Percentiles rank a stretch among this genome's conserved stretches.
Evolutionary conservation across 1,140 invertebrate genomes (phyloP).

Genomic region (Orchestia grillus): DNA sequence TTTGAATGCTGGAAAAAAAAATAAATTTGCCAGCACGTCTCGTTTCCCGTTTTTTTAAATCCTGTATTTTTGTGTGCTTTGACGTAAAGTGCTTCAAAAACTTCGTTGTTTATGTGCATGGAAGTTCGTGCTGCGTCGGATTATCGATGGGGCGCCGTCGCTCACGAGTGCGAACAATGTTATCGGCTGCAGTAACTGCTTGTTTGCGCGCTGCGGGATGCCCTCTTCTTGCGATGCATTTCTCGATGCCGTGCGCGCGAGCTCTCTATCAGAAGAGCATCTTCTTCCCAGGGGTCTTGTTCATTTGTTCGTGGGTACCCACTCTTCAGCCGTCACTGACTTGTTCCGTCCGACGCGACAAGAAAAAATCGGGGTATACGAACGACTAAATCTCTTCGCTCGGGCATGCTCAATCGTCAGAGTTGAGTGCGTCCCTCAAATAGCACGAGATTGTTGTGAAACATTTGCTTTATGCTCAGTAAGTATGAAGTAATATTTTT

Average conservation of each 20-base stretch:
- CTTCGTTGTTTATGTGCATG: background rate
- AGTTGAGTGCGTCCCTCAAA: background rate
- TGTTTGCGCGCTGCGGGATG: background rate
- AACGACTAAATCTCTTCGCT: background rate
- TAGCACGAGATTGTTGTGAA: background rate
- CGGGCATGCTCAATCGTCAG: background rate
- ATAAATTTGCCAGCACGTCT: too few relatives aligned
- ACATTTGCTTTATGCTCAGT: background rate
- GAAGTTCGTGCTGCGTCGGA: background rate
- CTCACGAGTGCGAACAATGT: constrained; percentile 26
- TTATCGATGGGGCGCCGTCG: background rate
- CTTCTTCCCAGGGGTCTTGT: constrained; percentile 21
- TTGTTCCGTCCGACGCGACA: background rate
- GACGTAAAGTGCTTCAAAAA: background rate
- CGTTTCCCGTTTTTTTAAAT: too few relatives aligned
- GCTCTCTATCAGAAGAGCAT: constrained; percentile 20
- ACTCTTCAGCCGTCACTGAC: background rate
- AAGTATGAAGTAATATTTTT: too few relatives aligned
- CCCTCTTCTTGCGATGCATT: background rate
- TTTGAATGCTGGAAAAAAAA: too few relatives aligned
- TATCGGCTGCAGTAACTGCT: constrained; percentile 24
- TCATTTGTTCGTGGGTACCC: background rate
- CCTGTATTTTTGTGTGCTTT: too few relatives aligned
- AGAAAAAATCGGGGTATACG: background rate
- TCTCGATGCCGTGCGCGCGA: background rate